phyloP scores from a whole-genome alignment of 2,888 invertebrate species.

The Drosophila planitibia region DNA sequence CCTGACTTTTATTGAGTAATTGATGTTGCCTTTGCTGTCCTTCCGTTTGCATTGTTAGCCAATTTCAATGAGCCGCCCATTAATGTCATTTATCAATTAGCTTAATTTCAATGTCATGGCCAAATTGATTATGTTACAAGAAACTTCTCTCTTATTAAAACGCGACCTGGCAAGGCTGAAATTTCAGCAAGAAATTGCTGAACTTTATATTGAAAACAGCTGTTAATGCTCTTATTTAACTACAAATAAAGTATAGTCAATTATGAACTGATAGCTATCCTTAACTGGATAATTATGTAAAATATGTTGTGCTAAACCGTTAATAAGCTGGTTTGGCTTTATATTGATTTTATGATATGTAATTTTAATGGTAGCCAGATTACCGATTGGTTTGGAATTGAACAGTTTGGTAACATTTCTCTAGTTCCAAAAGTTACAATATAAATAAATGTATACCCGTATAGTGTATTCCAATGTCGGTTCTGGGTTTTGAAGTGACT shows the following conservation, averaged over 20 bases:
- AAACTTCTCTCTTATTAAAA: background rate
- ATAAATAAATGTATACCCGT: background rate
- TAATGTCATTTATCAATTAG: conserved; percentile 48
- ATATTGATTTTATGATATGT: background rate
- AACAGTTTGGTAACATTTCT: background rate
- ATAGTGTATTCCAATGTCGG: conserved; percentile 48
- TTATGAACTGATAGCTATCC: background rate
- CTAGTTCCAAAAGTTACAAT: background rate
- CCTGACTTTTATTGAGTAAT: conserved; percentile 63
- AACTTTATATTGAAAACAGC: conserved; percentile 14
- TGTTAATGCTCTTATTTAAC: background rate
- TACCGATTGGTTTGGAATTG: background rate
- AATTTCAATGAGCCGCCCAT: conserved; percentile 15
- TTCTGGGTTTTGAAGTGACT: conserved; percentile 16
- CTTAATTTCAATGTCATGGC: conserved; percentile 35
- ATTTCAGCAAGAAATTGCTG: conserved; percentile 58
- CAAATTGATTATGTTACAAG: conserved; percentile 13
- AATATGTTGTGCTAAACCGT: background rate
- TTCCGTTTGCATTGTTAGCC: conserved; percentile 8
- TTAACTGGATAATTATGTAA: background rate
- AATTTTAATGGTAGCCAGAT: background rate
- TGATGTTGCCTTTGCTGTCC: conserved; percentile 48
- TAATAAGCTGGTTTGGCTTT: background rate
- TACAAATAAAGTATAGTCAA: background rate
- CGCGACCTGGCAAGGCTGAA: conserved; percentile 3